Base-by-base conservation (phyloP, 2,113 vertebrate genomes). In the Podarcis muralis region DNA sequence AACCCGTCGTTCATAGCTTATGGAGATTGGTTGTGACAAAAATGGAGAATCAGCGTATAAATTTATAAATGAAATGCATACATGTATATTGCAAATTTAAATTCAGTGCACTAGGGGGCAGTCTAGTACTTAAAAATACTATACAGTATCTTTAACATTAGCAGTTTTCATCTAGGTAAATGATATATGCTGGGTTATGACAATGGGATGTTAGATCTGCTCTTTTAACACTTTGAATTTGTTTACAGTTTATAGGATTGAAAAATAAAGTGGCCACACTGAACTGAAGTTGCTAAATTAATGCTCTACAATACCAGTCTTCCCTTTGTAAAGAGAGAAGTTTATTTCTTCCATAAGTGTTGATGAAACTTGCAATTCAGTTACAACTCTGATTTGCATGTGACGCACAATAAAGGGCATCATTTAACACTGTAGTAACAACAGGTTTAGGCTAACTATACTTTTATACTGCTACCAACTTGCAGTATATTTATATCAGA, bases 101-200 rank as follows among this genome's bases (percentile, higher is more conserved):
- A 79, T 68, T 85, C 4, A 32, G 3, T 7, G 43, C 97, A 95
- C 92, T 89, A 96, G 97, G 90, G 96, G 97, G 96, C 96, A 96
- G 95, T 93, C 93, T 65, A 90, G 91, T 91, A 81, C 84, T 90
- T 74, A 9, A 3, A 92, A 91, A 83, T 1, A 76, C 86, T 12
- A 9, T 53, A n/a, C n/a, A n/a, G n/a, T n/a, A 11, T 53, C 48
- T 53, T 86, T 89, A 43, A 86, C 18, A 2, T 0, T 27, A 4
- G 48, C 37, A 78, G 83, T 80, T 6, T 68, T 84, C 25, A 71
- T 23, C 23, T 7, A 40, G 83, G 2, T 30, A 6, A 32, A 3
- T 65, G 87, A 25, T 12, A 13, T 20, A 4, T 1, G 0, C 1
- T n/a, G 25, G 59, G 84, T 78, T 65, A 69, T 76, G 1, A 75